These are phyloP conservation scores for Diogma glabrata DNA, from an alignment of 2,888 invertebrate species.

Conservation along the genomic window DNA sequence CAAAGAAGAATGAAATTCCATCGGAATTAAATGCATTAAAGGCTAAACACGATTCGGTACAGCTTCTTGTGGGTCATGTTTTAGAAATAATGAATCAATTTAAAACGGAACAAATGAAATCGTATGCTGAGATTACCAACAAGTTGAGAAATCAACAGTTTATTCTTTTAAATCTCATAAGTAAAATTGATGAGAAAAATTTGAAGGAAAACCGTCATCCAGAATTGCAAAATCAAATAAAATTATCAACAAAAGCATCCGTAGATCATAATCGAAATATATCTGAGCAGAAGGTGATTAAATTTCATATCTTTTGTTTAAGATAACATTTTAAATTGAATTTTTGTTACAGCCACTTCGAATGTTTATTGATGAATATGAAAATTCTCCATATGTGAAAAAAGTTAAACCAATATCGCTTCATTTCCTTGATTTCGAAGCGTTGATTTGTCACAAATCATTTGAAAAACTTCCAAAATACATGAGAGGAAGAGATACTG, in stretches of 20 bases:
- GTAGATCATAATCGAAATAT: too few species aligned
- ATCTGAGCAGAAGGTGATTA: background rate
- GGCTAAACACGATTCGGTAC: conserved; percentile 3
- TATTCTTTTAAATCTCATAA: conserved; percentile 15
- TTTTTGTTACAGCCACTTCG: background rate
- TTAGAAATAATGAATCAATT: conserved; percentile 18
- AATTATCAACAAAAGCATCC: background rate
- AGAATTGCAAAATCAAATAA: conserved; percentile 7
- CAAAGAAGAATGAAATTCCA: conserved; percentile 20
- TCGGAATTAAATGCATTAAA: conserved; percentile 17
- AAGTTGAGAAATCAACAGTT: conserved; percentile 23
- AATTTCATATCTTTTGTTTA: background rate
- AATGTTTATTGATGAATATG: conserved; percentile 23
- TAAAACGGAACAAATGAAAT: conserved; percentile 18
- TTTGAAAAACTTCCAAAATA: conserved; percentile 27
- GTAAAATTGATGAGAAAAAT: conserved; percentile 17
- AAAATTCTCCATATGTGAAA: conserved; percentile 23
- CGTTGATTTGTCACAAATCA: conserved; percentile 19
- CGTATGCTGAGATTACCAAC: conserved; percentile 17
- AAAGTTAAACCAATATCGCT: conserved; percentile 21
- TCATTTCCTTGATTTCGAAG: conserved; percentile 26
- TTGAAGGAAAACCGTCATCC: conserved; percentile 16
- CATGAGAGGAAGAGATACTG: conserved; percentile 25
- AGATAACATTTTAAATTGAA: background rate
- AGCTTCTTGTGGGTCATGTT: conserved; percentile 15